These are phyloP conservation scores for Rotaria sp. DNA, from an alignment of 2,888 invertebrate genomes.

Conservation along the genomic window DNA sequence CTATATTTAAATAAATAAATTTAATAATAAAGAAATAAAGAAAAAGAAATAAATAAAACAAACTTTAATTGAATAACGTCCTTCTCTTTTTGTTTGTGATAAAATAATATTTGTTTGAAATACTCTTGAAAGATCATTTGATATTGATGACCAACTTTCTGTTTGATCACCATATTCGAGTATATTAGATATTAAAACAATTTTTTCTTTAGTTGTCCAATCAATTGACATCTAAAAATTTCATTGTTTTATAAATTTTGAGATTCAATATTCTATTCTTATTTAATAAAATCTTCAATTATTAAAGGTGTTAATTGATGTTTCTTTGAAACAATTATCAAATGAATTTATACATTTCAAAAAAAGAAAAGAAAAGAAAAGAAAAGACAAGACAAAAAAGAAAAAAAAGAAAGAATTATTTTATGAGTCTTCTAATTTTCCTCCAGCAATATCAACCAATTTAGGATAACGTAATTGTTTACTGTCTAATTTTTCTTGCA, in stretches of 20 bases:
- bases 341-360: not conserved
- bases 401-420: not conserved
- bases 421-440: conserved; percentile 41
- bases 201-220: not conserved
- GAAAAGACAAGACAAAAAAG: not conserved
- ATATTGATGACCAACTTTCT: not conserved
- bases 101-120: not conserved
- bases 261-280: not conserved
- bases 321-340: conserved; percentile 24
- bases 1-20: not conserved
- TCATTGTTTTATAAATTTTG: not conserved
- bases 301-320: not conserved
- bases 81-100: not conserved
- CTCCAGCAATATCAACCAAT: conserved; percentile 76
- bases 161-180: not conserved
- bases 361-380: not conserved
- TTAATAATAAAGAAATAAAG: not conserved
- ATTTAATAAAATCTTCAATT: not conserved
- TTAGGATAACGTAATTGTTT: conserved; percentile 88
- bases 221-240: not conserved
- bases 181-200: not conserved
- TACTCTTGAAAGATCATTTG: not conserved
- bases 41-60: not conserved
- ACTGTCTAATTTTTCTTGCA: conserved; percentile 84
- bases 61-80: conserved; percentile 17